A percentile compares a stretch with the other conserved stretches of the same genome.
Conservation (phyloP, 2,888 invertebrate species). For the Liodrosophila aerea region DNA sequence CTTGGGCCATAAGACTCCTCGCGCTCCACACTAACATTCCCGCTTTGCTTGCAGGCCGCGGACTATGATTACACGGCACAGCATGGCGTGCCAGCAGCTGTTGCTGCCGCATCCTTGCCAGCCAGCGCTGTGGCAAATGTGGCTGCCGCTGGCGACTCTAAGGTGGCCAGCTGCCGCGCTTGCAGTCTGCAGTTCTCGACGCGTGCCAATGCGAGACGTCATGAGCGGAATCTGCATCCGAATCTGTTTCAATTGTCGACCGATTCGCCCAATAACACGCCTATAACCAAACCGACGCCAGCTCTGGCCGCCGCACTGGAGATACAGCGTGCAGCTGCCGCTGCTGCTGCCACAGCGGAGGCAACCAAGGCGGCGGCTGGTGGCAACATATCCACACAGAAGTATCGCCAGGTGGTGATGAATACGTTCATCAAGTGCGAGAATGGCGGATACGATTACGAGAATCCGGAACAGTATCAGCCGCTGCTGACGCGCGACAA, state of each 20-base stretch:
- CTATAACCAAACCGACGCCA: constrained; percentile 76
- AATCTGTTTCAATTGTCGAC: constrained; percentile 76
- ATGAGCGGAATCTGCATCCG: constrained; percentile 82
- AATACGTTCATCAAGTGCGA: constrained; percentile 77
- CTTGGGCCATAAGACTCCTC: too few relatives aligned
- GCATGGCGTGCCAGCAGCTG: constrained; percentile 64
- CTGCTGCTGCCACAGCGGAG: constrained; percentile 68
- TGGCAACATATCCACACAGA: constrained; percentile 71
- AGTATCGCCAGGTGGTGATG: constrained; percentile 76
- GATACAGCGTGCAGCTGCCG: constrained; percentile 72
- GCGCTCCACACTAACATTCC: not conserved
- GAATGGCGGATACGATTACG: constrained; percentile 80
- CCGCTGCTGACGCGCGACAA: constrained; percentile 80
- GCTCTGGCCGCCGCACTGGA: constrained; percentile 78
- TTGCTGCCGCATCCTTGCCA: constrained; percentile 59
- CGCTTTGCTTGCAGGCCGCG: constrained; percentile 56
- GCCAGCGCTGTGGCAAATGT: constrained; percentile 68
- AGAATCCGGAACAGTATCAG: constrained; percentile 81
- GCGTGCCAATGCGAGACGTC: constrained; percentile 82
- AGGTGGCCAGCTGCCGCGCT: constrained; percentile 81
- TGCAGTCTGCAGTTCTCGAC: constrained; percentile 82
- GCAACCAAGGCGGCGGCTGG: constrained; percentile 69
- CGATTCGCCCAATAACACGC: constrained; percentile 69
- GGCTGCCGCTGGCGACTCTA: constrained; percentile 71
- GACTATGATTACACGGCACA: constrained; percentile 68